Conservation (phyloP, 1,140 invertebrate genomes). For the Heliconius hermathena region DNA sequence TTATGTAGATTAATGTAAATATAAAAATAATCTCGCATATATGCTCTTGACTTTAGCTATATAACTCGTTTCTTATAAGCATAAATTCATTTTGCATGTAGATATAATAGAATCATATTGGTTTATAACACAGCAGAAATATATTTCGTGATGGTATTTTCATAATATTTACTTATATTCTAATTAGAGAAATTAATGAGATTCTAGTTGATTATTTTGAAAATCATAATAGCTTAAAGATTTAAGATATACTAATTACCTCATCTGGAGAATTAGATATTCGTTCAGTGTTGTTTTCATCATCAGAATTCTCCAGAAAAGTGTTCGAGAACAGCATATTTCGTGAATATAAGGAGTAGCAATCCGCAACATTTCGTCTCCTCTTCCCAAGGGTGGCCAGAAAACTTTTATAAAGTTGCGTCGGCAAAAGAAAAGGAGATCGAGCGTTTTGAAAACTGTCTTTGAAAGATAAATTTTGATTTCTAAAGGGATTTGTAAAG, state of each 20-base stretch:
- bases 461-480: slow-evolving; percentile 68
- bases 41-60: neutral
- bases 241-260: slow-evolving; percentile 52
- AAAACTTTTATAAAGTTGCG: slow-evolving; percentile 89
- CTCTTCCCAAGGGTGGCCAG: slow-evolving; percentile 84
- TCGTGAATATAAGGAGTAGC: slow-evolving; percentile 76
- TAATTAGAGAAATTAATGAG: too few relatives aligned
- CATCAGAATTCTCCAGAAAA: slow-evolving; percentile 75
- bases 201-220: too few relatives aligned
- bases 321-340: slow-evolving; percentile 79
- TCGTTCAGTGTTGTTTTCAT: slow-evolving; percentile 73
- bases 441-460: slow-evolving; percentile 67
- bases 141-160: too few relatives aligned
- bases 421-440: slow-evolving; percentile 85
- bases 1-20: too few relatives aligned
- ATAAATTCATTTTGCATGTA: neutral
- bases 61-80: neutral
- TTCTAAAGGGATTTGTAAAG: slow-evolving; percentile 73
- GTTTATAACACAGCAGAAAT: too few relatives aligned
- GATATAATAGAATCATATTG: too few relatives aligned
- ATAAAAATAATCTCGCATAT: too few relatives aligned
- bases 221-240: too few relatives aligned
- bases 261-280: slow-evolving; percentile 76
- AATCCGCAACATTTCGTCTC: slow-evolving; percentile 74
- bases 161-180: too few relatives aligned